A percentile compares a stretch with the other conserved stretches of the same genome.
These are phyloP conservation scores for Noctua comes DNA, from an alignment of 2,888 invertebrate species.

Conservation along the genomic window DNA sequence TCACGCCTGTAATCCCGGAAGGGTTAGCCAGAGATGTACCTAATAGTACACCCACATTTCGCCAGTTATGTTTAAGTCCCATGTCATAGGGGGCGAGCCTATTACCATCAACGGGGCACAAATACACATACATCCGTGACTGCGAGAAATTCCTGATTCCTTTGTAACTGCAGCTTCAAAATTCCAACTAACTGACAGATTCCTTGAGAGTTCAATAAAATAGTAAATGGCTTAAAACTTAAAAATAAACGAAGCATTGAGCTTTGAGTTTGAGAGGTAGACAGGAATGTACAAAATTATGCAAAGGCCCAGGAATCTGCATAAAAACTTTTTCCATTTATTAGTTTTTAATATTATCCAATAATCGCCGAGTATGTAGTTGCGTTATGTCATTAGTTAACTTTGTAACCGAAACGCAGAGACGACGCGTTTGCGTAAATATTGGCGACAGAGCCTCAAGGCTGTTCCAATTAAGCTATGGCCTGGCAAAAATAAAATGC, in stretches of 20 bases:
- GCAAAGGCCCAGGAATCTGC: slow-evolving; percentile 7
- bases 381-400: slow-evolving; percentile 78
- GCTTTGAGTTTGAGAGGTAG: background rate
- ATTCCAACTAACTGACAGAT: background rate
- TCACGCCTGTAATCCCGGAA: too few relatives aligned
- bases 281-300: slow-evolving; percentile 2
- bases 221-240: too few relatives aligned
- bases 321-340: slow-evolving; percentile 42
- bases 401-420: slow-evolving; percentile 71
- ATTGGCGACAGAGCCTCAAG: slow-evolving; percentile 81
- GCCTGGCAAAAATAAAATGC: slow-evolving; percentile 68
- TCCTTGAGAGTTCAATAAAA: background rate
- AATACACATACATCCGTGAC: too few relatives aligned
- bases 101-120: too few relatives aligned
- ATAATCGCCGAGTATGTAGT: slow-evolving; percentile 51
- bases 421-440: slow-evolving; percentile 77
- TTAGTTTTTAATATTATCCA: slow-evolving; percentile 36
- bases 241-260: too few relatives aligned
- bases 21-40: too few relatives aligned
- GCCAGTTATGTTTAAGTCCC: too few relatives aligned
- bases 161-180: background rate
- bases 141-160: too few relatives aligned
- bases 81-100: too few relatives aligned
- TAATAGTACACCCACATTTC: too few relatives aligned
- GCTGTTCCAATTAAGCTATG: slow-evolving; percentile 77